phyloP scores from a whole-genome alignment of 2,888 invertebrate species.

The Schrankia costaestrigalis region DNA sequence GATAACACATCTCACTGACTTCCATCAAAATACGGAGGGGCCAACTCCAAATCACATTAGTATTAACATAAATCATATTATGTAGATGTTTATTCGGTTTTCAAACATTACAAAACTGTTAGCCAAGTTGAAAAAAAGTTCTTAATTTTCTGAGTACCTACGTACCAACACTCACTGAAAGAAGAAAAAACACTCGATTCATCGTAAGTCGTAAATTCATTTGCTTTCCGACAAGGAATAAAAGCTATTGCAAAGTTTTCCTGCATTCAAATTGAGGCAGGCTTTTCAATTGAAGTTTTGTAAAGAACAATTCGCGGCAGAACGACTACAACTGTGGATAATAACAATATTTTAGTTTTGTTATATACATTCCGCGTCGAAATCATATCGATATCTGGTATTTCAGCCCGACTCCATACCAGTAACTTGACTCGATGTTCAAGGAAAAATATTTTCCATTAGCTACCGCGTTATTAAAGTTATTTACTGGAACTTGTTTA shows the following conservation, averaged over 20 bases:
- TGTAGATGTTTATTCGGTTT: constrained; percentile 1
- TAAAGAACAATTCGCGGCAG: constrained; percentile 58
- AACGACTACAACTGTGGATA: constrained; percentile 40
- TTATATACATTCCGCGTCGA: constrained; percentile 12
- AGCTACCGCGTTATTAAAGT: too few species aligned
- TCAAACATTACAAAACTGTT: constrained; percentile 3
- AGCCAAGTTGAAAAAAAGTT: constrained; percentile 26
- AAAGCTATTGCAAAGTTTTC: constrained; percentile 70
- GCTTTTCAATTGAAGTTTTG: constrained; percentile 70
- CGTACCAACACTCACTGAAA: constrained; percentile 26
- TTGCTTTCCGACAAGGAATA: constrained; percentile 65
- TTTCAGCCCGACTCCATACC: constrained; percentile 4
- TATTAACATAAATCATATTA: constrained; percentile 2
- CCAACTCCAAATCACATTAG: not conserved
- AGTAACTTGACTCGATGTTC: not conserved
- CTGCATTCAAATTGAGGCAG: constrained; percentile 71
- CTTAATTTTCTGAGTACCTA: constrained; percentile 26
- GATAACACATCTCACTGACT: too few species aligned
- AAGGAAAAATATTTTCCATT: too few species aligned
- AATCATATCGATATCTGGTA: constrained; percentile 8
- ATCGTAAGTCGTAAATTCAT: constrained; percentile 66
- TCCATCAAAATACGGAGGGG: too few species aligned
- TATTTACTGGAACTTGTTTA: too few species aligned
- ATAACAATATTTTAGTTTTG: constrained; percentile 45
- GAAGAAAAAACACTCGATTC: constrained; percentile 48